Conservation (phyloP, 2,113 vertebrate species). For the Cynopterus brachyotis region DNA sequence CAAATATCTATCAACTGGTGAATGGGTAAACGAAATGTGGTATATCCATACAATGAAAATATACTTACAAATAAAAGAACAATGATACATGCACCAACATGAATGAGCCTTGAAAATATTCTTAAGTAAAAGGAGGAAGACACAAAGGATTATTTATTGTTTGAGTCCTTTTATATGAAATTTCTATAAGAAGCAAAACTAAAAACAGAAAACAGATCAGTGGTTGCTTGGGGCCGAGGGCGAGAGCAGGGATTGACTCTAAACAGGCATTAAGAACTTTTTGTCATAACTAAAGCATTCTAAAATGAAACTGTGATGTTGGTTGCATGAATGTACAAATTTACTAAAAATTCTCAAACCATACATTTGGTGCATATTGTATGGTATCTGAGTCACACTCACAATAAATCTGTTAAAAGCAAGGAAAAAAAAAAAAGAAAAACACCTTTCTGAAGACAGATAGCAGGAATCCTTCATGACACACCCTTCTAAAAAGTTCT, state of each 20-base stretch:
- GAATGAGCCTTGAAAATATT: neutral
- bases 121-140: neutral
- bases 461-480: neutral
- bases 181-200: neutral
- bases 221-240: neutral
- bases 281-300: neutral
- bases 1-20: neutral
- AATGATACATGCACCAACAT: neutral
- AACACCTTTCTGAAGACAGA: neutral
- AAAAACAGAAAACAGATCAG: neutral
- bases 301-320: neutral
- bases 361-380: neutral
- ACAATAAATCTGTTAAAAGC: neutral
- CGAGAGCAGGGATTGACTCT: neutral
- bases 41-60: neutral
- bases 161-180: neutral
- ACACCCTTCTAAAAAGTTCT: neutral
- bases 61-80: neutral
- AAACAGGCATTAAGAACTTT: neutral
- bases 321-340: neutral
- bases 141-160: neutral
- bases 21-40: neutral
- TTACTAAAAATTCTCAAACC: neutral
- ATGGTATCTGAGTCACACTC: neutral
- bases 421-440: neutral